Conservation (phyloP, 2,888 invertebrate genomes). For the Cryptocephalus primarius region DNA sequence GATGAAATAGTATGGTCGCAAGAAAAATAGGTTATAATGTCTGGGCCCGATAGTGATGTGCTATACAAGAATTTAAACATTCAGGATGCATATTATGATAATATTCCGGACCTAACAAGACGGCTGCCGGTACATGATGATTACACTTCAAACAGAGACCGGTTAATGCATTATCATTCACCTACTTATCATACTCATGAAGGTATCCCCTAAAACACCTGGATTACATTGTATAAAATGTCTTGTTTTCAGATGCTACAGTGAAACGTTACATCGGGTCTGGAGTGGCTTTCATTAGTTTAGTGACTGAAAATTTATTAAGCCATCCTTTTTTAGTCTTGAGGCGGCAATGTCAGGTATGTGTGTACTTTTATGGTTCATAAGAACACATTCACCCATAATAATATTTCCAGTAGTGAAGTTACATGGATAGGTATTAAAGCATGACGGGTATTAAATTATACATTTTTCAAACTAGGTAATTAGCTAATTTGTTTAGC, state of each 20-base stretch:
- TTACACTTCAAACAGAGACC: constrained; percentile 9
- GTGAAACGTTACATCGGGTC: constrained; percentile 62
- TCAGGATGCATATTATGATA: no score
- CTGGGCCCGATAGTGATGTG: no score
- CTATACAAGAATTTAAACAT: no score
- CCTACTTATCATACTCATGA: constrained; percentile 9
- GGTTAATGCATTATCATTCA: constrained; percentile 7
- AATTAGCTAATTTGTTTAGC: no score
- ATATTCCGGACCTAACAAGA: constrained; percentile 16
- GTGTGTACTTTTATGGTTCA: neutral
- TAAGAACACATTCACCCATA: neutral
- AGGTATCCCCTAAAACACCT: constrained; percentile 7
- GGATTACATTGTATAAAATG: neutral
- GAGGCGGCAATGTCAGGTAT: constrained; percentile 85
- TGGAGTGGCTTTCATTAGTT: constrained; percentile 71
- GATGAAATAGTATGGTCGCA: neutral
- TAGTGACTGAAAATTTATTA: constrained; percentile 80
- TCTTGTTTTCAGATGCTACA: constrained; percentile 21
- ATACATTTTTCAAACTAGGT: no score
- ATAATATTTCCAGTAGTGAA: no score
- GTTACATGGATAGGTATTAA: no score
- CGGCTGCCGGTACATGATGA: constrained; percentile 17
- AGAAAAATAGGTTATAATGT: no score
- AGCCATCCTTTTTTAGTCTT: constrained; percentile 92
- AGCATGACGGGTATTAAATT: no score